phyloP scores from a whole-genome alignment of 1,140 invertebrate species.

The Solenopsis fugax region DNA sequence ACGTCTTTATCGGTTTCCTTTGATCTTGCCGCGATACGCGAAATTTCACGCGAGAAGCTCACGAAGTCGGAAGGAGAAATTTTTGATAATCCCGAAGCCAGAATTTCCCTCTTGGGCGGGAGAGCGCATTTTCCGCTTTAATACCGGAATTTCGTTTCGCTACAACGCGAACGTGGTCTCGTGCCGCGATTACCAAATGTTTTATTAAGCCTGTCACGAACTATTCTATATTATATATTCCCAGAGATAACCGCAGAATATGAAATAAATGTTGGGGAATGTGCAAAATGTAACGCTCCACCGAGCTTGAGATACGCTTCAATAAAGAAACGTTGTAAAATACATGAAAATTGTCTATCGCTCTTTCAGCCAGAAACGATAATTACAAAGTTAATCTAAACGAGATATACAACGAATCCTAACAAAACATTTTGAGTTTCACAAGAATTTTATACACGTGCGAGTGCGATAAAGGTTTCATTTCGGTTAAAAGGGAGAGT shows the following conservation, averaged over 20 bases:
- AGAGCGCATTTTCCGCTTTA: slow-evolving; percentile 41
- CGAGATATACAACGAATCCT: background rate
- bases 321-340: background rate
- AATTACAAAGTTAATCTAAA: slow-evolving; percentile 25
- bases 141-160: slow-evolving; percentile 38
- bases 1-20: background rate
- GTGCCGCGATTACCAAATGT: slow-evolving; percentile 35
- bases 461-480: slow-evolving; percentile 4
- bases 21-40: slow-evolving; percentile 18
- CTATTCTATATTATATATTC: slow-evolving; percentile 42
- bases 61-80: background rate
- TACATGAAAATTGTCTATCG: slow-evolving; percentile 1
- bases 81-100: slow-evolving; percentile 26
- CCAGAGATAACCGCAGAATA: background rate
- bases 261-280: slow-evolving; percentile 4
- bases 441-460: slow-evolving; percentile 14
- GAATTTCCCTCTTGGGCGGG: background rate
- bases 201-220: slow-evolving; percentile 50
- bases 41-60: background rate
- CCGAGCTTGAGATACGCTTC: background rate
- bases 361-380: background rate
- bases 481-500: background rate
- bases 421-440: background rate
- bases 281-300: background rate
- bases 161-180: background rate